phyloP scores from a whole-genome alignment of 2,113 vertebrate genomes.

The Fregetta grallaria region DNA sequence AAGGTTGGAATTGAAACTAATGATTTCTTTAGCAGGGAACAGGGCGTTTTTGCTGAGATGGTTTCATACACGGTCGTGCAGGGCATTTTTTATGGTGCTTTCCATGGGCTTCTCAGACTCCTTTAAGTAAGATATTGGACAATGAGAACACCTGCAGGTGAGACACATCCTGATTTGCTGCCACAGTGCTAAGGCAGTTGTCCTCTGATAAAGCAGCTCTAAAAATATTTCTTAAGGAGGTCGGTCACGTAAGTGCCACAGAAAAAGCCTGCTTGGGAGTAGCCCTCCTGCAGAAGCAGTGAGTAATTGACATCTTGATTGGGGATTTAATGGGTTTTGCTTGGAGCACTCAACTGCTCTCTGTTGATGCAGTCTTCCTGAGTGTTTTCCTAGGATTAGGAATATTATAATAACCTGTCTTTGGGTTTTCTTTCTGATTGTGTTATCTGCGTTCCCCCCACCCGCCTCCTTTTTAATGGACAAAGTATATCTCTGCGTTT shows the following conservation, averaged over 20 bases:
- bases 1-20: too few relatives aligned
- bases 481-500: accelerated
- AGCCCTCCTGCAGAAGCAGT: not conserved
- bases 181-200: too few relatives aligned
- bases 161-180: too few relatives aligned
- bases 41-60: too few relatives aligned
- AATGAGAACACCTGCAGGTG: too few relatives aligned
- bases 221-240: not conserved
- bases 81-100: too few relatives aligned
- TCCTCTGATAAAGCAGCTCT: not conserved
- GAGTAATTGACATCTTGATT: not conserved
- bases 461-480: not conserved
- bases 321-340: not conserved
- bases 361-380: not conserved
- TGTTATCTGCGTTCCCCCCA: not conserved
- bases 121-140: too few relatives aligned
- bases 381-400: not conserved
- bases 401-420: not conserved
- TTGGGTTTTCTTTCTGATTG: not conserved
- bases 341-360: not conserved
- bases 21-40: too few relatives aligned
- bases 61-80: too few relatives aligned
- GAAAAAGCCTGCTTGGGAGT: not conserved
- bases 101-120: too few relatives aligned
- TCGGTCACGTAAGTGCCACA: not conserved